phyloP scores from a whole-genome alignment of 2,888 invertebrate genomes.

The Trichogramma dendrolimi region DNA sequence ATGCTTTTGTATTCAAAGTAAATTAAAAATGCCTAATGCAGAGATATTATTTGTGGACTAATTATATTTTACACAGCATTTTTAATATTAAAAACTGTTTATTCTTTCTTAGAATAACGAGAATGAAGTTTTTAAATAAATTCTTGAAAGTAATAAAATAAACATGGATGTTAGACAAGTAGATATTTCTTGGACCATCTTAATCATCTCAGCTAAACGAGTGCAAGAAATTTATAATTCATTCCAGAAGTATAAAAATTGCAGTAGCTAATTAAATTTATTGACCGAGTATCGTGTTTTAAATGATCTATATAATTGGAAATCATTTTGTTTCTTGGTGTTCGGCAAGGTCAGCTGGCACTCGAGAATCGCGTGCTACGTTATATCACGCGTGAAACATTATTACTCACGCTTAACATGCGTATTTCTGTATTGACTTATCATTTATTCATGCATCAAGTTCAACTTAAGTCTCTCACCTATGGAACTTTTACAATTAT shows the following conservation, averaged over 20 bases:
- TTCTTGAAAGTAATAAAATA: neutral
- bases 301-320: constrained; percentile 37
- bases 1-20: too few relatives aligned
- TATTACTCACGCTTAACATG: neutral
- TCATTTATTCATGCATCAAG: neutral
- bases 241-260: too few relatives aligned
- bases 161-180: neutral
- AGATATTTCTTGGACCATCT: neutral
- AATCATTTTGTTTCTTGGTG: constrained; percentile 37
- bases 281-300: constrained; percentile 7
- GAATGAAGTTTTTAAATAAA: neutral
- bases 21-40: too few relatives aligned
- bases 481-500: too few relatives aligned
- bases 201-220: too few relatives aligned
- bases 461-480: neutral
- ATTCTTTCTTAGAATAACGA: neutral
- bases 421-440: constrained; percentile 14
- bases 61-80: too few relatives aligned
- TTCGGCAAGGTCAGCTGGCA: constrained; percentile 44
- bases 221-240: too few relatives aligned
- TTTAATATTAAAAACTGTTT: neutral
- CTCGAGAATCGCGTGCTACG: constrained; percentile 42
- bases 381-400: constrained; percentile 40
- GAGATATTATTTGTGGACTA: too few relatives aligned
- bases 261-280: neutral